phyloP scores from a whole-genome alignment of 2,888 invertebrate species.

The Frankliniella intonsa region DNA sequence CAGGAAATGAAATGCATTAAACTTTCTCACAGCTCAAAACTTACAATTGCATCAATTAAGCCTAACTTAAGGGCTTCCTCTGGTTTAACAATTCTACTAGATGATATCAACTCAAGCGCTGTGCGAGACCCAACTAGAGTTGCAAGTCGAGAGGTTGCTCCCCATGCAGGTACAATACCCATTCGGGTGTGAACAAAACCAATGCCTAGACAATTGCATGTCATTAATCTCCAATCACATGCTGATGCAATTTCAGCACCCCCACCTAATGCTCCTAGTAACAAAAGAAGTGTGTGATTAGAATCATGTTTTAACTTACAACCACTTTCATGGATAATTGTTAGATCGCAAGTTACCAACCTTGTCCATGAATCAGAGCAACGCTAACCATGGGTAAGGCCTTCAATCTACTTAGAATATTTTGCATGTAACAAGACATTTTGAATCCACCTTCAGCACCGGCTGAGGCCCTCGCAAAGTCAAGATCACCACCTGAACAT shows the following conservation, averaged over 20 bases:
- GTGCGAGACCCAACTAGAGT: constrained; percentile 45
- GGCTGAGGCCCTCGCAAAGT: constrained; percentile 44
- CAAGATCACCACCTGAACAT: constrained; percentile 53
- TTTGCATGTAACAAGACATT: constrained; percentile 50
- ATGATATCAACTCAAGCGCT: constrained; percentile 47
- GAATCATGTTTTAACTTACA: constrained; percentile 5
- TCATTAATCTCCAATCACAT: constrained; percentile 51
- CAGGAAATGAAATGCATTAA: neutral
- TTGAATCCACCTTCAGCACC: constrained; percentile 44
- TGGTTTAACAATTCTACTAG: constrained; percentile 42
- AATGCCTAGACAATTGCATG: constrained; percentile 41
- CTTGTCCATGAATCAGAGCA: constrained; percentile 48
- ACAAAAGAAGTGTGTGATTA: constrained; percentile 31
- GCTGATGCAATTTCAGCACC: constrained; percentile 52
- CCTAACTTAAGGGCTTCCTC: constrained; percentile 46
- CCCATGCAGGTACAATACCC: constrained; percentile 52
- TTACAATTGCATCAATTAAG: constrained; percentile 44
- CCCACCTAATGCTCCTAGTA: constrained; percentile 49
- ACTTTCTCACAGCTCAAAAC: too few species aligned
- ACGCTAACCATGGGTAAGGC: constrained; percentile 50
- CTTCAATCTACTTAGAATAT: constrained; percentile 45
- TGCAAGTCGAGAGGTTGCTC: constrained; percentile 48
- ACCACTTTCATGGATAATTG: neutral
- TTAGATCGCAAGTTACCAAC: constrained; percentile 35
- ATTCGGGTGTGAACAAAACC: constrained; percentile 50